Evolutionary conservation across 2,888 invertebrate species (phyloP).

Genomic region (Chloroclysta siterata): DNA sequence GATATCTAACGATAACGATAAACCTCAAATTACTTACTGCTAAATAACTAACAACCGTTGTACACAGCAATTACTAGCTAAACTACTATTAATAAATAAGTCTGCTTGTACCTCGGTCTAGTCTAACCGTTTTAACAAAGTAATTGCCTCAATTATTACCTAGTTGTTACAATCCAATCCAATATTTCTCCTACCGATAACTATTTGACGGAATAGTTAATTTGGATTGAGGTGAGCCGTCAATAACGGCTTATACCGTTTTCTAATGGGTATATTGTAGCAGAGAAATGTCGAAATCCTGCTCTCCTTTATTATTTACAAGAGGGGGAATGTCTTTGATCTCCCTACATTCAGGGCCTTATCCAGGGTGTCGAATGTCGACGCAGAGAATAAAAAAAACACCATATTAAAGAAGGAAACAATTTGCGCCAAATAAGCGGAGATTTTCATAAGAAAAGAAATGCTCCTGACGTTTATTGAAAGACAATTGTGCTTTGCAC

Average conservation of each 20-base stretch:
- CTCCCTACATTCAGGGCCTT: constrained; percentile 39
- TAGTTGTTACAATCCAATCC: constrained; percentile 34
- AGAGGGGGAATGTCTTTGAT: constrained; percentile 76
- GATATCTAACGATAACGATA: constrained; percentile 16
- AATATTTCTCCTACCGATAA: constrained; percentile 31
- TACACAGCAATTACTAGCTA: constrained; percentile 18
- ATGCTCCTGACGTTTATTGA: background rate
- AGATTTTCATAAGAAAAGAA: background rate
- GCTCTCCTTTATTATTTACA: constrained; percentile 69
- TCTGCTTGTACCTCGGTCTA: constrained; percentile 11
- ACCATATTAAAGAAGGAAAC: background rate
- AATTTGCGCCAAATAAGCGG: background rate
- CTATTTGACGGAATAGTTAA: constrained; percentile 46
- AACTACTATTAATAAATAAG: constrained; percentile 32
- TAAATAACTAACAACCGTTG: constrained; percentile 10
- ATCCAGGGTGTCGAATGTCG: background rate
- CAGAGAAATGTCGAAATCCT: constrained; percentile 62
- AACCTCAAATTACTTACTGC: constrained; percentile 9
- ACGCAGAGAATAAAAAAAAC: background rate
- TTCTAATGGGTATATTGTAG: constrained; percentile 49
- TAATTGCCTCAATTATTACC: constrained; percentile 40
- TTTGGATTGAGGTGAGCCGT: constrained; percentile 52
- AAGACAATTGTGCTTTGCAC: too few species aligned
- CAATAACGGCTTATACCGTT: constrained; percentile 42
- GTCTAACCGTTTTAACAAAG: constrained; percentile 35